These are phyloP conservation scores for Tenrec ecaudatus DNA, from an alignment of 2,113 vertebrate genomes.

Conservation along the genomic window DNA sequence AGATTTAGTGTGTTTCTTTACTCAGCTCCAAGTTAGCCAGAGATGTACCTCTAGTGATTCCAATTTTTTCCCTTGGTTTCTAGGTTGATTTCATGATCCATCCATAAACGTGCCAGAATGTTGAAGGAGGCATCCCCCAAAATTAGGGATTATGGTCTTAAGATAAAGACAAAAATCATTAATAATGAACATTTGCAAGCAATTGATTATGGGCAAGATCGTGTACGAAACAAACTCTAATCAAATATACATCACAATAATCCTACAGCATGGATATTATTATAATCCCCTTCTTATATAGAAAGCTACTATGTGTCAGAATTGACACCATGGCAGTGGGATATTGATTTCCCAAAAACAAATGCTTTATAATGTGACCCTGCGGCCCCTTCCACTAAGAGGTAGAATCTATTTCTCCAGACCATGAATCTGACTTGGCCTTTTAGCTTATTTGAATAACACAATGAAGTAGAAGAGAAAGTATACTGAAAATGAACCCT, in stretches of 20 bases:
- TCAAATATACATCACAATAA: neutral
- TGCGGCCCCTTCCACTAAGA: neutral
- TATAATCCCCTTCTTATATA: neutral
- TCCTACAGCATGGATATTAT: neutral
- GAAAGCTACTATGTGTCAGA: neutral
- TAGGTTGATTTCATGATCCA: conserved; percentile 51
- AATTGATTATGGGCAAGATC: conserved; percentile 13
- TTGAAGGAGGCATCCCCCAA: neutral
- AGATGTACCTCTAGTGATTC: neutral
- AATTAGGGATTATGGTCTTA: conserved; percentile 13
- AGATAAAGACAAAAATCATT: neutral
- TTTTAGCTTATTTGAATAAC: neutral
- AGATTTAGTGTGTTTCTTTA: conserved; percentile 41
- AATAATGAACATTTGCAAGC: conserved; percentile 2
- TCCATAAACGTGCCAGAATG: conserved; percentile 48
- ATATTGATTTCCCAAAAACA: neutral
- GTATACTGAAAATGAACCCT: neutral
- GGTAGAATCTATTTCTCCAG: neutral
- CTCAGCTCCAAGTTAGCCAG: conserved; percentile 47
- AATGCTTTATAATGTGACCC: neutral
- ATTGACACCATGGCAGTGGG: no score
- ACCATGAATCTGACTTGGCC: neutral
- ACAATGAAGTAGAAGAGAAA: neutral
- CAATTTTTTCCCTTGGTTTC: conserved; percentile 25
- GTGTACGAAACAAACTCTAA: neutral